These are phyloP conservation scores for Pelusios castaneus DNA, from an alignment of 2,113 vertebrate species.

Conservation along the genomic window DNA sequence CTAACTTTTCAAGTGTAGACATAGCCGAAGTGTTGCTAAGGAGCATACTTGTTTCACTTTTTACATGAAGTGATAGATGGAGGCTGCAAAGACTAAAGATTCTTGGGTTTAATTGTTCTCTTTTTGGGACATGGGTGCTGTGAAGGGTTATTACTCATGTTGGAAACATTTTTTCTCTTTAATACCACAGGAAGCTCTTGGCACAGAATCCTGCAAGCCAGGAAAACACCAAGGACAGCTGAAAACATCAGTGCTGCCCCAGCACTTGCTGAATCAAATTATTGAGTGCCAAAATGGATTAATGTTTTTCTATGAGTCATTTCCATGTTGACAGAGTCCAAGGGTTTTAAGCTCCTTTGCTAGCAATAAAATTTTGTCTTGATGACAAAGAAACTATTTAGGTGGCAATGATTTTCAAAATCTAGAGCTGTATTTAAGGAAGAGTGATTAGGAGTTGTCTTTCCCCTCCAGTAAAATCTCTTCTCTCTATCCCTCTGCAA, in stretches of 20 bases:
- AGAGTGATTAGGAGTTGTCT: background rate
- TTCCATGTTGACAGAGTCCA: constrained; percentile 18
- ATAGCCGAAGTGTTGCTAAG: constrained; percentile 25
- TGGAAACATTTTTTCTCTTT: constrained; percentile 73
- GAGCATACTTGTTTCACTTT: constrained; percentile 53
- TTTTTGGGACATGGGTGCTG: constrained; percentile 65
- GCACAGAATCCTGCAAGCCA: constrained; percentile 61
- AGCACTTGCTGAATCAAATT: constrained; percentile 70
- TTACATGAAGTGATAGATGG: constrained; percentile 33
- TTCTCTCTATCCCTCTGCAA: background rate
- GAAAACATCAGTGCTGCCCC: constrained; percentile 44
- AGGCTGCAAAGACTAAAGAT: constrained; percentile 19
- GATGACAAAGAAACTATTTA: background rate
- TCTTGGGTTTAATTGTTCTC: constrained; percentile 31
- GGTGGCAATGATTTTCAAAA: background rate
- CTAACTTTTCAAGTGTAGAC: no score
- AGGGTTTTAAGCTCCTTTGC: background rate
- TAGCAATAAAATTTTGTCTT: constrained; percentile 17
- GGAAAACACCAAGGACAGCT: constrained; percentile 57
- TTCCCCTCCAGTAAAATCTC: background rate
- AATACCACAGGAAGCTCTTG: constrained; percentile 64
- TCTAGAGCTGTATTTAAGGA: background rate
- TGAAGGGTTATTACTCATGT: constrained; percentile 74
- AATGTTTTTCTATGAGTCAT: constrained; percentile 43
- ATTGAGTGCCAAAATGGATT: constrained; percentile 68